A percentile compares a stretch with the other conserved stretches of the same genome.
Evolutionary conservation across 1,140 invertebrate genomes (phyloP).

Genomic region (Cotesia glomerata): DNA sequence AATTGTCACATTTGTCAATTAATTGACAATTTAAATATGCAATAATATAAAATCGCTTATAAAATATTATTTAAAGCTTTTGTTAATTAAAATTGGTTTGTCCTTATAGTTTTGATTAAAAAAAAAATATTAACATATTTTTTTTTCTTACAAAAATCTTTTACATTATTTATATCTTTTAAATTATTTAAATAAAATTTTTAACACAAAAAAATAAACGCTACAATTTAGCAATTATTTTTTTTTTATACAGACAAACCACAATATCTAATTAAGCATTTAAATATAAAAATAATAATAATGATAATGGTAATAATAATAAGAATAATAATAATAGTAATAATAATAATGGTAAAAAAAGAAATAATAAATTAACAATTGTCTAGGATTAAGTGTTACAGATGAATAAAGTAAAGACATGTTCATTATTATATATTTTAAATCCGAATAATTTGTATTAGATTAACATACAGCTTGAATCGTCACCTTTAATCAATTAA

Average conservation of each 20-base stretch:
- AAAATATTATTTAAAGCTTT: too few relatives aligned
- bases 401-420: slow-evolving; percentile 55
- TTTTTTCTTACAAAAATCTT: too few relatives aligned
- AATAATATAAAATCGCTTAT: too few relatives aligned
- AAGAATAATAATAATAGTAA: background rate
- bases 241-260: too few relatives aligned
- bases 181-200: too few relatives aligned
- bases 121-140: too few relatives aligned
- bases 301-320: background rate
- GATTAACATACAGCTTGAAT: slow-evolving; percentile 56
- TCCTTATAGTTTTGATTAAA: too few relatives aligned
- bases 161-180: too few relatives aligned
- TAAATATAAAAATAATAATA: background rate
- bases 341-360: slow-evolving; percentile 15
- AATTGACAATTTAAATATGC: background rate
- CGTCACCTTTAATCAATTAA: slow-evolving; percentile 37
- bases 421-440: slow-evolving; percentile 49
- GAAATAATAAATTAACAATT: slow-evolving; percentile 39
- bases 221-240: too few relatives aligned
- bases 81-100: too few relatives aligned
- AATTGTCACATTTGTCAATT: slow-evolving; percentile 9
- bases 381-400: slow-evolving; percentile 52
- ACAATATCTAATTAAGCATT: background rate
- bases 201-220: too few relatives aligned
- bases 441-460: slow-evolving; percentile 51